Evolutionary conservation across 1,140 invertebrate genomes (phyloP).

Genomic region (Conus ventricosus): DNA sequence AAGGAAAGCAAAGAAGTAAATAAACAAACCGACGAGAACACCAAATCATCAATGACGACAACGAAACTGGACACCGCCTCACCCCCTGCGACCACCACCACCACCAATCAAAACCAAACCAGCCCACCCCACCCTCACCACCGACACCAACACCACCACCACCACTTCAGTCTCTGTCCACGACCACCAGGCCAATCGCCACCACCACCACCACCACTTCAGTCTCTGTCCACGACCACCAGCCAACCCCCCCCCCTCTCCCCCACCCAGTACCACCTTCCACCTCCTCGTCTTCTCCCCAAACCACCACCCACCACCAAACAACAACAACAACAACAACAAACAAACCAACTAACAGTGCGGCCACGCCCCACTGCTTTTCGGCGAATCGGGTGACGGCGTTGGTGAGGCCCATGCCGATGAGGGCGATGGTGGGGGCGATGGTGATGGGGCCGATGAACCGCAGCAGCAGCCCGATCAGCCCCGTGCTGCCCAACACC

Average conservation of each 20-base stretch:
- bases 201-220: no score
- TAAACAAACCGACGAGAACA: neutral
- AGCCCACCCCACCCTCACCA: no score
- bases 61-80: no score
- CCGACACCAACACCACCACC: no score
- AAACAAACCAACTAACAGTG: neutral
- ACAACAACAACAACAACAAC: neutral
- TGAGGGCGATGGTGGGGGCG: conserved; percentile 86
- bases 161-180: neutral
- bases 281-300: neutral
- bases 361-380: conserved; percentile 31
- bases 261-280: neutral
- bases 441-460: conserved; percentile 89
- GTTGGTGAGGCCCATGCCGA: conserved; percentile 86
- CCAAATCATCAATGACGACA: neutral
- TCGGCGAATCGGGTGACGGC: conserved; percentile 60
- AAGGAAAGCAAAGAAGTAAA: no score
- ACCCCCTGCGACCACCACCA: no score
- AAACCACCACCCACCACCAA: neutral
- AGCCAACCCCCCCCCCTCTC: neutral
- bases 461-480: conserved; percentile 83
- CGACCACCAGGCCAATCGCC: neutral
- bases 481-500: conserved; percentile 76
- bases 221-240: neutral
- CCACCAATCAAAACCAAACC: no score